Evolutionary conservation across 2,797 vertebrate species (phyloP).

Genomic region (Buceros bicornis): DNA sequence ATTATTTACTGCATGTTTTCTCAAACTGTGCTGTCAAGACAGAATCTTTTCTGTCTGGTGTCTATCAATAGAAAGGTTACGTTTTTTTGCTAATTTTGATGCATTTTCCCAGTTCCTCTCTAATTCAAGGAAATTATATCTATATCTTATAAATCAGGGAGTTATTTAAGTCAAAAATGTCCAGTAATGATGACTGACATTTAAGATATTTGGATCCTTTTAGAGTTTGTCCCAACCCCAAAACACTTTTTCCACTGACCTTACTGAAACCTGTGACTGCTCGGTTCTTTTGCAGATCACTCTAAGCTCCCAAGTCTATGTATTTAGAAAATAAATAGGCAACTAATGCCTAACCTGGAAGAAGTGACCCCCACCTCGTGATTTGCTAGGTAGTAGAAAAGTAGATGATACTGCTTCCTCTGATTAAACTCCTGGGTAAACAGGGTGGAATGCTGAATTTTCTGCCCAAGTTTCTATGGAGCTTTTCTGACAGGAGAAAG

Average conservation of each 20-base stretch:
- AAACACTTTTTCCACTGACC: neutral
- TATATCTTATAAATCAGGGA: neutral
- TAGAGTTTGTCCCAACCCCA: neutral
- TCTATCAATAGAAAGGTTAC: neutral
- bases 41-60: neutral
- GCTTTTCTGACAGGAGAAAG: neutral
- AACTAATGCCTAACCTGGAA: neutral
- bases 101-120: neutral
- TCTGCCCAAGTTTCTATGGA: neutral
- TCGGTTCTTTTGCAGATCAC: neutral
- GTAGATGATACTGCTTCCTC: neutral
- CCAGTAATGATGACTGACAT: neutral
- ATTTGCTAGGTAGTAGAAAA: neutral
- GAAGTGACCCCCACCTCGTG: neutral
- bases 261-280: neutral
- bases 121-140: neutral
- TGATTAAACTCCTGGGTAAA: neutral
- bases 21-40: neutral
- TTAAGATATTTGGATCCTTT: neutral
- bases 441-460: neutral
- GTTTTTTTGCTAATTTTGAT: neutral
- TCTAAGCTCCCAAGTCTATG: rapidly evolving
- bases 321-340: neutral
- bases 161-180: neutral
- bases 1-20: neutral